Conservation (phyloP, 2,797 vertebrate genomes). For the Poliocrania exsul region DNA sequence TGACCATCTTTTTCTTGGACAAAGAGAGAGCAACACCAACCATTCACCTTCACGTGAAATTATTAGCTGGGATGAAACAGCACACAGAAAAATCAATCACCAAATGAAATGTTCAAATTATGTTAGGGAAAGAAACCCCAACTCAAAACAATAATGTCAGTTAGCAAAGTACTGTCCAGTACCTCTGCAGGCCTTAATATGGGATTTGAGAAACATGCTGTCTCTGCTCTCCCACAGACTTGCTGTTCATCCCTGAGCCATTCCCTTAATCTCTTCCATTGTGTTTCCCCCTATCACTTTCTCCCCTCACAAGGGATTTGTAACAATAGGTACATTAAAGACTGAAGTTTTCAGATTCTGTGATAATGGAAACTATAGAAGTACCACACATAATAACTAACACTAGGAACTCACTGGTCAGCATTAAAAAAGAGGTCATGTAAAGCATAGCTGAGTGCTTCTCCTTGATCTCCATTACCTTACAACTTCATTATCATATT, state of each 20-base stretch:
- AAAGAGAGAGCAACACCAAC: neutral
- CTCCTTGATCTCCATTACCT: slow-evolving; percentile 33
- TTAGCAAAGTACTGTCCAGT: neutral
- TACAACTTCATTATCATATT: neutral
- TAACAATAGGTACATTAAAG: neutral
- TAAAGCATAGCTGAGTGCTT: neutral
- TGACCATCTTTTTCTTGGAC: neutral
- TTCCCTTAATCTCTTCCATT: neutral
- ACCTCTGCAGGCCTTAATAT: neutral
- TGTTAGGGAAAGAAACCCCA: rapidly evolving
- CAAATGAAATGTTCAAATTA: neutral
- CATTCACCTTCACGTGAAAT: neutral
- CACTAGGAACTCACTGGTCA: neutral
- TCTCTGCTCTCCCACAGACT: neutral
- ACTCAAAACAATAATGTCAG: neutral
- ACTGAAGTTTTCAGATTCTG: neutral
- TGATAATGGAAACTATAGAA: neutral
- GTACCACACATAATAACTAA: neutral
- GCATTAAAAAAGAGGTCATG: neutral
- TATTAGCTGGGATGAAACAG: neutral
- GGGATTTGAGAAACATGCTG: neutral
- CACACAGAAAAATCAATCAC: neutral
- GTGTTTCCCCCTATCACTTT: neutral
- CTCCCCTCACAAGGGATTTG: neutral
- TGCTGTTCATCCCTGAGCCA: neutral